Conservation (phyloP, 2,888 invertebrate genomes). For the Aleiodes leptofemur region DNA sequence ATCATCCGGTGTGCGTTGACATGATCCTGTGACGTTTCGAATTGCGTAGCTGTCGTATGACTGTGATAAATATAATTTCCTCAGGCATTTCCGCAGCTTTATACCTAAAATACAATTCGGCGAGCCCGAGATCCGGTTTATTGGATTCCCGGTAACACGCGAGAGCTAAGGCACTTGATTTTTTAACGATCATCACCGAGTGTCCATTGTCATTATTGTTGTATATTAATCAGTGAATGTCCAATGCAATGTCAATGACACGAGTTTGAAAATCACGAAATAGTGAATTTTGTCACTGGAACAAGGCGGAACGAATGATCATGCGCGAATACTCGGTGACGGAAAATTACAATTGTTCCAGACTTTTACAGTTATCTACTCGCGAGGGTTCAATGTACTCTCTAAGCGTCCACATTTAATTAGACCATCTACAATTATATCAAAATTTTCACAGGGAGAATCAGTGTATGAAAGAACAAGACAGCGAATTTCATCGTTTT, state of each 20-base stretch:
- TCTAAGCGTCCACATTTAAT: conserved; percentile 47
- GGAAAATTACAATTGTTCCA: conserved; percentile 57
- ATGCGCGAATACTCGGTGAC: conserved; percentile 55
- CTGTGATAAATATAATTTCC: conserved; percentile 72
- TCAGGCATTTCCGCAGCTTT: conserved; percentile 70
- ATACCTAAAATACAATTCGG: conserved; percentile 57
- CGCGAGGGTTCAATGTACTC: conserved; percentile 49
- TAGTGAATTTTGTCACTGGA: conserved; percentile 51
- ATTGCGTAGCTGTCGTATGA: conserved; percentile 57
- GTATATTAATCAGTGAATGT: not conserved
- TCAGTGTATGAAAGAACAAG: conserved; percentile 30
- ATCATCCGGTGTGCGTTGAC: conserved; percentile 65
- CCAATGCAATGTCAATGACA: not conserved
- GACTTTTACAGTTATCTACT: conserved; percentile 67
- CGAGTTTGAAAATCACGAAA: conserved; percentile 36
- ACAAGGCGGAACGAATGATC: conserved; percentile 69
- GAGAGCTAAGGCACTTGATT: conserved; percentile 25
- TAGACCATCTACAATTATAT: conserved; percentile 42
- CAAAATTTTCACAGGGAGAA: conserved; percentile 20
- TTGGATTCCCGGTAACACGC: conserved; percentile 53
- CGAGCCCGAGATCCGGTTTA: conserved; percentile 68
- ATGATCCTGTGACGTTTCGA: conserved; percentile 44
- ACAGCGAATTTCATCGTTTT: not conserved
- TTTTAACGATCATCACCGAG: conserved; percentile 1
- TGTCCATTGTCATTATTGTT: not conserved